phyloP scores from a whole-genome alignment of 2,113 vertebrate species.

The Lathamus discolor region DNA sequence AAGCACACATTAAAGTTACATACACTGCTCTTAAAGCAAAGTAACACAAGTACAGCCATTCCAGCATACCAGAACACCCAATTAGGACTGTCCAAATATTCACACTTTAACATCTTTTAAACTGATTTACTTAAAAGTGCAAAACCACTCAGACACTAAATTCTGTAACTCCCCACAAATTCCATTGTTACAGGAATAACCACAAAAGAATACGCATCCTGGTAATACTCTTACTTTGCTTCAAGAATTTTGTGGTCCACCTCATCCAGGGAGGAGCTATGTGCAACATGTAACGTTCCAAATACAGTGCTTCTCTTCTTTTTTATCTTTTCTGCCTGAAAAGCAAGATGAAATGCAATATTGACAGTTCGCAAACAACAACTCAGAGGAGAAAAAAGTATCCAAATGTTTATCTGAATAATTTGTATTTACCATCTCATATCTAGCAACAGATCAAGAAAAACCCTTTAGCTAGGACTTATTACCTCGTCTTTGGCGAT shows the following conservation, averaged over 20 bases:
- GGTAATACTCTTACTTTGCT: constrained; percentile 87
- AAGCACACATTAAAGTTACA: not conserved
- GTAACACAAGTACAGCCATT: not conserved
- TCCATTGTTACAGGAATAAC: not conserved
- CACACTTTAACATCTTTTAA: not conserved
- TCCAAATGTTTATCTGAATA: not conserved
- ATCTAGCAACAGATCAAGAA: not conserved
- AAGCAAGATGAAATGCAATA: constrained; percentile 7
- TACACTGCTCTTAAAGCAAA: not conserved
- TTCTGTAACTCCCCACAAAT: not conserved
- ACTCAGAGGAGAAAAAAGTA: not conserved
- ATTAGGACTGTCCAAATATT: not conserved
- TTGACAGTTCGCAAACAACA: not conserved
- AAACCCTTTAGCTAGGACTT: not conserved
- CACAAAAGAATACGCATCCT: not conserved
- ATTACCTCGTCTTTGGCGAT: constrained; percentile 97
- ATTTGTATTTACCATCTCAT: not conserved
- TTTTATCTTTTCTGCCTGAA: constrained; percentile 98
- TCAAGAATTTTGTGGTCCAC: constrained; percentile 99
- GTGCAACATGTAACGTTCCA: constrained; percentile 95
- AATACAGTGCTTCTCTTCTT: constrained; percentile 96
- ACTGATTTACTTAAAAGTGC: not conserved
- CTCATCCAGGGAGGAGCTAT: constrained; percentile 97
- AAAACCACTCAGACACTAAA: not conserved
- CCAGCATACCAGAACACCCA: not conserved